These are phyloP conservation scores for Sebastes melanostomus DNA, from an alignment of 2,797 vertebrate species.

Conservation along the genomic window DNA sequence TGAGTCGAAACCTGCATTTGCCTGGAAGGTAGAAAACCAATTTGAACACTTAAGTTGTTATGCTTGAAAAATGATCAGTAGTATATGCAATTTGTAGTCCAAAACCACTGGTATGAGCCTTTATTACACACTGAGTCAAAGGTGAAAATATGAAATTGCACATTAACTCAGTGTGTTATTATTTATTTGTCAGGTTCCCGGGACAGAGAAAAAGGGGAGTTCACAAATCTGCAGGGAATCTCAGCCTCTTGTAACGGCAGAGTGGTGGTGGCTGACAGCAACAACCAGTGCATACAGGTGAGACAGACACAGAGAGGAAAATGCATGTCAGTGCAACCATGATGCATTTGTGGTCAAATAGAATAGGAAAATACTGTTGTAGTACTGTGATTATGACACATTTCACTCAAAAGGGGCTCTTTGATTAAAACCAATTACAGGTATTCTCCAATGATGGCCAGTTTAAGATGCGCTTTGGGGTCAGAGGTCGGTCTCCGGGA, in stretches of 20 bases:
- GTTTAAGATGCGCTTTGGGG: conserved; percentile 95
- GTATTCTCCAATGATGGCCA: conserved; percentile 95
- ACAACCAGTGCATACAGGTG: conserved; percentile 98
- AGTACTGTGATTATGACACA: neutral
- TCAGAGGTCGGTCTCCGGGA: conserved; percentile 94
- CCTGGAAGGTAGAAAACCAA: neutral
- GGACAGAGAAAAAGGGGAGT: conserved; percentile 95
- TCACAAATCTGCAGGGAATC: conserved; percentile 97
- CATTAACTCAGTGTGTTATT: neutral
- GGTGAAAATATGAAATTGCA: neutral
- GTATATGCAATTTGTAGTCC: neutral
- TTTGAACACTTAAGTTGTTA: neutral
- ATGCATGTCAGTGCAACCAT: neutral
- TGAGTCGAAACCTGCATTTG: neutral
- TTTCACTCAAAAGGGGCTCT: neutral
- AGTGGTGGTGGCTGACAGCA: conserved; percentile 97
- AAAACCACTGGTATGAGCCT: neutral
- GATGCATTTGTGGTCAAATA: neutral
- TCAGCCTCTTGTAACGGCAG: conserved; percentile 89
- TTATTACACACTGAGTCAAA: neutral
- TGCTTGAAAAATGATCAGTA: neutral
- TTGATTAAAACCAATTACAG: conserved; percentile 62
- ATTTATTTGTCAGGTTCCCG: conserved; percentile 83
- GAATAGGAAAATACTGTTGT: neutral
- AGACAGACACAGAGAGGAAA: conserved; percentile 9